Conservation (phyloP, 1,140 invertebrate genomes). For the Neodiprion fabricii region DNA sequence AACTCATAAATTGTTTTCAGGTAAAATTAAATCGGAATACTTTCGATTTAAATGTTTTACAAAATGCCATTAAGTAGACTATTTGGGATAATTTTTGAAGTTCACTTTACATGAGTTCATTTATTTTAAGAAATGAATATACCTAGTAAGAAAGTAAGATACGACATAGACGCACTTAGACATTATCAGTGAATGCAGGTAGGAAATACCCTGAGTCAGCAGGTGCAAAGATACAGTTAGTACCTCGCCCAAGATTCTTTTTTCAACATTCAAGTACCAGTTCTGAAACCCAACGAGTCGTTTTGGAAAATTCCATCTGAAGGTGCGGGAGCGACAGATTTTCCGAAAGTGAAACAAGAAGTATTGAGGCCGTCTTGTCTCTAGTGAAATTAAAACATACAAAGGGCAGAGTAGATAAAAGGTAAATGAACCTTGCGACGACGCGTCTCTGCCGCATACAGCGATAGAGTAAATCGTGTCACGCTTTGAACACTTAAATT, state of each 20-base stretch:
- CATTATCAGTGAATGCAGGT: slow-evolving; percentile 14
- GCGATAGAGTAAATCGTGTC: no score
- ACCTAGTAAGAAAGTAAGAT: no score
- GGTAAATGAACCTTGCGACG: background rate
- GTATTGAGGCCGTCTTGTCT: background rate
- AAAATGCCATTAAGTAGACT: no score
- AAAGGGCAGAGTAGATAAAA: background rate
- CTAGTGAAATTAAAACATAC: background rate
- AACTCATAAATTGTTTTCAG: no score
- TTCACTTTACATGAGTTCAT: no score
- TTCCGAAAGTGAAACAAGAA: background rate
- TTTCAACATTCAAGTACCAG: slow-evolving; percentile 34
- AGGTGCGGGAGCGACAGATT: background rate
- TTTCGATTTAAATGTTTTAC: no score
- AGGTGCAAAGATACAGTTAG: slow-evolving; percentile 45
- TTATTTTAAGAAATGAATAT: no score
- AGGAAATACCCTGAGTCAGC: slow-evolving; percentile 25
- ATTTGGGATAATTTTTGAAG: no score
- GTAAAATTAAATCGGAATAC: no score
- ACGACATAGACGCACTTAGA: no score
- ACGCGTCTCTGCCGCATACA: no score
- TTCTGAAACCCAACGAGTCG: slow-evolving; percentile 30
- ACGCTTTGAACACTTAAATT: no score
- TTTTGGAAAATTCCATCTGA: background rate
- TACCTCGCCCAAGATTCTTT: slow-evolving; percentile 37